Evolutionary conservation across 2,113 vertebrate genomes (phyloP).

Genomic region (Marcusenius ussheri): DNA sequence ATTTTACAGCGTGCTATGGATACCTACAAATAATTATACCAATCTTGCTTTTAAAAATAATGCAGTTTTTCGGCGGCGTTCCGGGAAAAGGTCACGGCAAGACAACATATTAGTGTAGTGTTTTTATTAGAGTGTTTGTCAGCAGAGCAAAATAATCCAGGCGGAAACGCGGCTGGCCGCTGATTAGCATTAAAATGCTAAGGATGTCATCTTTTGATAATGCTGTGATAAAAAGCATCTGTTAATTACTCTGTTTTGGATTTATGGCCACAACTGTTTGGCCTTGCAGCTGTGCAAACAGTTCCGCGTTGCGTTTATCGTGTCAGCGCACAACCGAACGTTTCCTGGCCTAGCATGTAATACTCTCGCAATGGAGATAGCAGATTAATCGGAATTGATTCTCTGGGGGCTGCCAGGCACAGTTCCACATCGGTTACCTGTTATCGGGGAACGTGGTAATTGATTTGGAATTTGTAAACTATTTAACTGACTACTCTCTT

Average conservation of each 20-base stretch:
- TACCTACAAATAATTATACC: neutral
- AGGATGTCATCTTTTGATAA: neutral
- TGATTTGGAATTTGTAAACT: slow-evolving; percentile 3
- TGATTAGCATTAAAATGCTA: neutral
- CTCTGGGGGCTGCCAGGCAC: neutral
- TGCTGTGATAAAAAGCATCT: neutral
- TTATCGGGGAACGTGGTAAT: neutral
- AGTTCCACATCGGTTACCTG: neutral
- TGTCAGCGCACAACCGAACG: neutral
- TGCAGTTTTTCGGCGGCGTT: neutral
- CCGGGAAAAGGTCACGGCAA: neutral
- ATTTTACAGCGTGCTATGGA: neutral
- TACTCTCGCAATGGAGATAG: neutral
- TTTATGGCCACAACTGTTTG: neutral
- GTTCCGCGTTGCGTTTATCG: neutral
- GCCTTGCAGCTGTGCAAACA: neutral
- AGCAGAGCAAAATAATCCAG: neutral
- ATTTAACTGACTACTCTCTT: neutral
- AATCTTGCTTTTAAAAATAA: neutral
- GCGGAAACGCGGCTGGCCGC: neutral
- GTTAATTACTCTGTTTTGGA: slow-evolving; percentile 1
- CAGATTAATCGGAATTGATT: neutral
- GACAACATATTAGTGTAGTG: neutral
- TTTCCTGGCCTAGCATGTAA: neutral
- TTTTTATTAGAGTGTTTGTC: neutral